Conservation (phyloP, 2,113 vertebrate genomes). For the Seriola rivoliana region DNA sequence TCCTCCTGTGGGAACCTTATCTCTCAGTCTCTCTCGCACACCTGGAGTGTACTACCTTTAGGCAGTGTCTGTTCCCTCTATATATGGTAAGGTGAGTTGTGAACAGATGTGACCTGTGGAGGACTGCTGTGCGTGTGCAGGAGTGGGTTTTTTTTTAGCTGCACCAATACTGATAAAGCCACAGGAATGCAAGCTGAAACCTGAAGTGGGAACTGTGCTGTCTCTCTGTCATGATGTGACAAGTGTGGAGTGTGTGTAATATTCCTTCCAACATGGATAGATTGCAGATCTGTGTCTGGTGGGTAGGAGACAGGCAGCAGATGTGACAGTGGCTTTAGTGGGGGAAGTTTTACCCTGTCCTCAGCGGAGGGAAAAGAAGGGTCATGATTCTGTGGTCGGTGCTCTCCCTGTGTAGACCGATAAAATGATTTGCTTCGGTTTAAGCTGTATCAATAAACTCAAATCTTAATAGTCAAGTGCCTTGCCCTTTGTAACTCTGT, state of each 20-base stretch:
- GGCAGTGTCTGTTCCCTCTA: slow-evolving; percentile 20
- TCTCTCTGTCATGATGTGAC: slow-evolving; percentile 27
- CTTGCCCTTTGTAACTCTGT: neutral
- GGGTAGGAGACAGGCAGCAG: slow-evolving; percentile 16
- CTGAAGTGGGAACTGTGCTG: slow-evolving; percentile 6
- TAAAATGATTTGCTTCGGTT: neutral
- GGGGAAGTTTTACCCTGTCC: slow-evolving; percentile 4
- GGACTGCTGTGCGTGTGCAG: neutral
- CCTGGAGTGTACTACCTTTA: slow-evolving; percentile 45
- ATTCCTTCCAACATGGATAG: neutral
- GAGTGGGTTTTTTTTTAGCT: neutral
- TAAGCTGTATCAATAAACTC: slow-evolving; percentile 2
- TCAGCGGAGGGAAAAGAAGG: neutral
- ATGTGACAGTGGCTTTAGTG: slow-evolving; percentile 3
- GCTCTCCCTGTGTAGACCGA: neutral
- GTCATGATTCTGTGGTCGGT: neutral
- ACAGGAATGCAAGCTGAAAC: slow-evolving; percentile 55
- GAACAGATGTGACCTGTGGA: slow-evolving; percentile 50
- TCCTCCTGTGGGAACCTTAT: slow-evolving; percentile 25
- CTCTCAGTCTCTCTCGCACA: slow-evolving; percentile 19
- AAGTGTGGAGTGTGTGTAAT: slow-evolving; percentile 1
- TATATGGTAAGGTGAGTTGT: slow-evolving; percentile 22
- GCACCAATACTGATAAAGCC: slow-evolving; percentile 16
- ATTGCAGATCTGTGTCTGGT: neutral
- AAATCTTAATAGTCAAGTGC: too few relatives aligned